Conservation (phyloP, 2,888 invertebrate species). For the Polylopha cassiicola region DNA sequence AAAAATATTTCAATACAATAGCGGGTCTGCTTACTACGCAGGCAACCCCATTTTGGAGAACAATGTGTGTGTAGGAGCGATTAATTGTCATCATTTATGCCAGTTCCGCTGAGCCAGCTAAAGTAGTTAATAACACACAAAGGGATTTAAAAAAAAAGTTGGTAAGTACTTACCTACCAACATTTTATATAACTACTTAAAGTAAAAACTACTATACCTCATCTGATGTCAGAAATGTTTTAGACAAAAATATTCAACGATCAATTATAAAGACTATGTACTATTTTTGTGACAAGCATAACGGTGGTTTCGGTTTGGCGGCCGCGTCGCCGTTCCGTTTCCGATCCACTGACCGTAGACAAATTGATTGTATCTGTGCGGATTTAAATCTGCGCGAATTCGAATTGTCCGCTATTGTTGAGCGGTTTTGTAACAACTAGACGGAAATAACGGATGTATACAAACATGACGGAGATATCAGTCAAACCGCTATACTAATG, state of each 20-base stretch:
- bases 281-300: constrained; percentile 24
- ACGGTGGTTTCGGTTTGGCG: constrained; percentile 44
- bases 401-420: not conserved
- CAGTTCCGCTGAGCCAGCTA: constrained; percentile 2
- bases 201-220: too few species aligned
- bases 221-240: too few species aligned
- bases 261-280: constrained; percentile 8
- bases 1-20: constrained; percentile 18
- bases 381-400: constrained; percentile 19
- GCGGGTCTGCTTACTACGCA: constrained; percentile 5
- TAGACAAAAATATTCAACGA: too few species aligned
- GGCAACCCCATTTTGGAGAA: constrained; percentile 4
- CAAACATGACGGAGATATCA: too few species aligned
- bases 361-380: constrained; percentile 26
- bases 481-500: too few species aligned
- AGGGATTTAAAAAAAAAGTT: too few species aligned
- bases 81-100: constrained; percentile 2
- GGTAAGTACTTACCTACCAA: too few species aligned
- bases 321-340: constrained; percentile 50
- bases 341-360: constrained; percentile 56
- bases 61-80: constrained; percentile 13
- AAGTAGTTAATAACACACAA: constrained; percentile 10
- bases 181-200: too few species aligned
- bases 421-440: too few species aligned
- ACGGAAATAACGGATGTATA: too few species aligned